These are phyloP conservation scores for Amniataba percoides DNA, from an alignment of 2,797 vertebrate species.

Conservation along the genomic window DNA sequence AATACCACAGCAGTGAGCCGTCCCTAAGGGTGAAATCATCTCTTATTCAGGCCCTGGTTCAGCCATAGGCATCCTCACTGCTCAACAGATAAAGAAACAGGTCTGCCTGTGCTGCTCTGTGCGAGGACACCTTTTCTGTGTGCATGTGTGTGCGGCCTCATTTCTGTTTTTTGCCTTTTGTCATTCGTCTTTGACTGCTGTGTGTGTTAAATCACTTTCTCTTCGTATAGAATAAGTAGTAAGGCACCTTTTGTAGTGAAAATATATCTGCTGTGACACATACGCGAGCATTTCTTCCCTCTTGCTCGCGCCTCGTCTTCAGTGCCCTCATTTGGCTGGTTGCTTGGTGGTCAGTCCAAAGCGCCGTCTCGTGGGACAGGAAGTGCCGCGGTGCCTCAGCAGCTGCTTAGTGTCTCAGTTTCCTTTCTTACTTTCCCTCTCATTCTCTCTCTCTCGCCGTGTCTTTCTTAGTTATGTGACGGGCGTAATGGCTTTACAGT, in stretches of 20 bases:
- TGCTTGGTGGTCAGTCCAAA: conserved; percentile 22
- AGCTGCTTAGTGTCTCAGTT: conserved; percentile 32
- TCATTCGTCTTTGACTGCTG: conserved; percentile 32
- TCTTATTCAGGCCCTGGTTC: conserved; percentile 68
- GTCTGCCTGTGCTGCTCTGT: conserved; percentile 32
- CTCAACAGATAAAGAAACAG: conserved; percentile 59
- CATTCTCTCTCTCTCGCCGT: conserved; percentile 15
- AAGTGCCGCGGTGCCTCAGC: conserved; percentile 19
- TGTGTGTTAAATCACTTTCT: conserved; percentile 30
- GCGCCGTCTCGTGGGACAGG: conserved; percentile 11
- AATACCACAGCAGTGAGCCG: conserved; percentile 67
- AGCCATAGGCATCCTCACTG: conserved; percentile 53
- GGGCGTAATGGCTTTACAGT: conserved; percentile 39
- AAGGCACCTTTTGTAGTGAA: conserved; percentile 40
- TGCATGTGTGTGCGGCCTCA: neutral
- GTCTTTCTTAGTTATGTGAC: conserved; percentile 40
- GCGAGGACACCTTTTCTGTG: conserved; percentile 21
- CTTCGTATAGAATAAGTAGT: conserved; percentile 16
- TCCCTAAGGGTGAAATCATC: conserved; percentile 70
- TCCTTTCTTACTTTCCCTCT: conserved; percentile 16
- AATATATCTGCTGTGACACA: conserved; percentile 27
- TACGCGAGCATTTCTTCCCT: conserved; percentile 20
- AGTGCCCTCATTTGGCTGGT: neutral
- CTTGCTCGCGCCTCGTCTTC: neutral
- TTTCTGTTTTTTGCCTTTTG: conserved; percentile 17